Evolutionary conservation across 2,113 vertebrate genomes (phyloP), one percentile per base, ranked within the genome.

Genomic region (Halichoeres trimaculatus): DNA sequence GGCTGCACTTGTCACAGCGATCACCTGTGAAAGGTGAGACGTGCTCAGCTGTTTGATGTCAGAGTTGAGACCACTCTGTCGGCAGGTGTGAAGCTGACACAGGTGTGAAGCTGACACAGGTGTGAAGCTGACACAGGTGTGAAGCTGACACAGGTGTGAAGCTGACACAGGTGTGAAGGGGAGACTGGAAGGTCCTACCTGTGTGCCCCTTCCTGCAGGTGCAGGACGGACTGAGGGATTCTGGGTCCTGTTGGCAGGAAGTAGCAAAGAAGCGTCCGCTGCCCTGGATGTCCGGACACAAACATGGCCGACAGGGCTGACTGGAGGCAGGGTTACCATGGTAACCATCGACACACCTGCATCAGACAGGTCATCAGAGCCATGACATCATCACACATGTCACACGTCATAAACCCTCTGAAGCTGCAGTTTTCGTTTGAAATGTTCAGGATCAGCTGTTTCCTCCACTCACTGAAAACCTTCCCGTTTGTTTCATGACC

Each of bases 331-430:
- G 95, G 59, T 95, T 90, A 70, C 96, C 95, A 60, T 93, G 92
- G 85, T 95, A 98, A 75, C 95, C 94, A 22, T 95, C 82, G 12
- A 91, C 10, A 80, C 96, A 97, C 79, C 96, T 98, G 88, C 68
- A 90, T 38, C 10, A 71, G 36, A 36, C 22, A 84, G 16, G 8
- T 50, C 14, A 61, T 52, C 10, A 70, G 17, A 51, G 52, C 26
- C 35, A 45, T 13, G n/a, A 20, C 45, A 48, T 20, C 3, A 20
- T 48, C 19, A 48, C 4, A 48, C 17, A n/a, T 9, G 6, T 20
- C 30, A 30, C 30, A 30, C 30, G 19, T 19, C n/a, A n/a, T n/a
- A n/a, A n/a, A n/a, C n/a, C n/a, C 12, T 43, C 41, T 14, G 41
- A 48, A n/a, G n/a, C n/a, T n/a, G n/a, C n/a, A n/a, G n/a, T n/a